Conservation (phyloP, 2,888 invertebrate genomes). For the Agonum fuliginosum region DNA sequence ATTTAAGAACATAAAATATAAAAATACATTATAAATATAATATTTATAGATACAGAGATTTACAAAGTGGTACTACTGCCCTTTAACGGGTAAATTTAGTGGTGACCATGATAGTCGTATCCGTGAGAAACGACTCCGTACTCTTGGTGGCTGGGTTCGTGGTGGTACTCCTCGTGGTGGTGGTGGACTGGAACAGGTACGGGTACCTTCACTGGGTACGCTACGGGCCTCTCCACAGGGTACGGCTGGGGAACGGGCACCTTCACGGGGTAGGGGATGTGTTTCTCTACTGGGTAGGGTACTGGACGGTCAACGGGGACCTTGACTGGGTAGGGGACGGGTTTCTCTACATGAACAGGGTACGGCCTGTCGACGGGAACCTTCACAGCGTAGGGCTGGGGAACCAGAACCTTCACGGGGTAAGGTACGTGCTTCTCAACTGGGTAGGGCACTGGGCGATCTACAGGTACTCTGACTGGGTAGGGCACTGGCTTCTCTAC, state of each 20-base stretch:
- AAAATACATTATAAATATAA: conserved; percentile 56
- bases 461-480: conserved; percentile 78
- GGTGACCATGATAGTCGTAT: conserved; percentile 65
- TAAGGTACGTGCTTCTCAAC: conserved; percentile 80
- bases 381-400: conserved; percentile 72
- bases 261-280: conserved; percentile 81
- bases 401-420: conserved; percentile 77
- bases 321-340: conserved; percentile 75
- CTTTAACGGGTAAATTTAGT: conserved; percentile 38
- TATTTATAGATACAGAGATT: conserved; percentile 59
- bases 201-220: conserved; percentile 79
- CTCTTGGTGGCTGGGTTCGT: conserved; percentile 64
- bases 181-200: conserved; percentile 66
- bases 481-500: conserved; percentile 81
- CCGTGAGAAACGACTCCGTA: conserved; percentile 21
- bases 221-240: conserved; percentile 76
- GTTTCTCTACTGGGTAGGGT: conserved; percentile 75
- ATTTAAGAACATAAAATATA: conserved; percentile 58
- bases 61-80: conserved; percentile 57
- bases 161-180: conserved; percentile 64
- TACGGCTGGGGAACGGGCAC: conserved; percentile 82
- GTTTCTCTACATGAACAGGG: conserved; percentile 74
- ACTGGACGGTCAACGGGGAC: conserved; percentile 74
- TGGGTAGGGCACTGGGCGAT: conserved; percentile 76
- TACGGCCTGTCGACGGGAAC: conserved; percentile 80